A percentile compares a stretch with the other conserved stretches of the same genome.
Conservation (phyloP, 2,113 vertebrate species). For the Nematolebias whitei region DNA sequence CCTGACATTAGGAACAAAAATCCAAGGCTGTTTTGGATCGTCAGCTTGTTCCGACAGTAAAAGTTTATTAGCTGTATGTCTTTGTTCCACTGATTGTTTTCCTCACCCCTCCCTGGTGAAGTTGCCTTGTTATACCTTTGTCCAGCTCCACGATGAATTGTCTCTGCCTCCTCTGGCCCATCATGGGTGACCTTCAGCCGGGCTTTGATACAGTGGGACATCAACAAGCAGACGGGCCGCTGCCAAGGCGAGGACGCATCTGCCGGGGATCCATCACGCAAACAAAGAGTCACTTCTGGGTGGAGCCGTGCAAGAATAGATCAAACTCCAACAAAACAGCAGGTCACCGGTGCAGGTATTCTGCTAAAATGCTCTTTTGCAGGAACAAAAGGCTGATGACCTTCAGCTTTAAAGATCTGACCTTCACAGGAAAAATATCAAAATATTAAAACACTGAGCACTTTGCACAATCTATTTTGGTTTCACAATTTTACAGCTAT, state of each 20-base stretch:
- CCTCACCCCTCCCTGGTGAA: constrained; percentile 9
- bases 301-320: constrained; percentile 52
- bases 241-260: constrained; percentile 67
- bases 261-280: constrained; percentile 70
- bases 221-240: constrained; percentile 50
- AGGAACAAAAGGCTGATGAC: constrained; percentile 3
- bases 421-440: background rate
- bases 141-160: constrained; percentile 60
- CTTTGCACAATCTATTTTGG: background rate
- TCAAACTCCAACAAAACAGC: constrained; percentile 59
- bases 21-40: constrained; percentile 41
- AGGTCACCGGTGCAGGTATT: constrained; percentile 56
- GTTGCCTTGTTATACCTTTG: constrained; percentile 44
- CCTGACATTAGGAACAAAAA: background rate
- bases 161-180: constrained; percentile 44
- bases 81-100: constrained; percentile 24
- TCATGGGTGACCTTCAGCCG: constrained; percentile 72
- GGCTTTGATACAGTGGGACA: constrained; percentile 61
- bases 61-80: constrained; percentile 5
- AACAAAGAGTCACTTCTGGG: constrained; percentile 67
- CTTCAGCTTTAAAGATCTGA: background rate
- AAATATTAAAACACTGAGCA: background rate
- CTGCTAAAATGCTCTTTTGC: constrained; percentile 5
- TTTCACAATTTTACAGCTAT: background rate
- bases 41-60: constrained; percentile 5